Base-by-base conservation (phyloP, 2,113 vertebrate species). In the Salvator merianae region DNA sequence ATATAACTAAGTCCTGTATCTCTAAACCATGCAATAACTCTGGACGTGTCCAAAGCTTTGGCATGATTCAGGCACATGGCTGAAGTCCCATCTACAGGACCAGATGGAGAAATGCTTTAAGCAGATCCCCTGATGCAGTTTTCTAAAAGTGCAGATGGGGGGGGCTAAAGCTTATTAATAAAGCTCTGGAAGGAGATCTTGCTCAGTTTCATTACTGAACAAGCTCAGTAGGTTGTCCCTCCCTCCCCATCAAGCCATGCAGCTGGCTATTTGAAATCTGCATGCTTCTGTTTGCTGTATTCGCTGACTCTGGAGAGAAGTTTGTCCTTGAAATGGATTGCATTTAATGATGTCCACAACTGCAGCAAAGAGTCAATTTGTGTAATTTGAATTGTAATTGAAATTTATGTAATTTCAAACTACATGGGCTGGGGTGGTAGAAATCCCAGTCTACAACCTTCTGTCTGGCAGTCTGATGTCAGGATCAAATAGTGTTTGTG, bases 341-440 rank as follows among this genome's bases (percentile, higher is more conserved):
- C 87, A 81, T 72, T 77, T 68, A 87, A 86, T 18, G 34, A 10
- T 55, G 43, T 68, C 68, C 79, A 47, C 62, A 63, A 81, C 84
- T 89, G 16, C 26, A 75, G 65, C 71, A 72, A 38, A 87, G 87
- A 86, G 86, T 86, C 4, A 36, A 66, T 90, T 68, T 55, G 3
- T 43, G 3, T 36, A 36, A 77, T 82, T 76, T 75, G 63, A 86
- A 71, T 62, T 77, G 79, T 78, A 83, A 59, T 32, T 70, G 53
- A 84, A 92, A 82, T 53, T 53, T 18, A 34, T 81, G 87, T 26
- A 32, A 53, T 40, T 83, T 82, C 77, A 90, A 82, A 81, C 12
- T 68, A 2, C n/a, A n/a, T 72, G 62, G 38, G 14, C 20, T 87
- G 86, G 22, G 0, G 80, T 77, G 71, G 38, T 16, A 79, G 24